These are phyloP conservation scores for Hirtodrosophila trivittata DNA, from an alignment of 2,888 invertebrate genomes.

Conservation along the genomic window DNA sequence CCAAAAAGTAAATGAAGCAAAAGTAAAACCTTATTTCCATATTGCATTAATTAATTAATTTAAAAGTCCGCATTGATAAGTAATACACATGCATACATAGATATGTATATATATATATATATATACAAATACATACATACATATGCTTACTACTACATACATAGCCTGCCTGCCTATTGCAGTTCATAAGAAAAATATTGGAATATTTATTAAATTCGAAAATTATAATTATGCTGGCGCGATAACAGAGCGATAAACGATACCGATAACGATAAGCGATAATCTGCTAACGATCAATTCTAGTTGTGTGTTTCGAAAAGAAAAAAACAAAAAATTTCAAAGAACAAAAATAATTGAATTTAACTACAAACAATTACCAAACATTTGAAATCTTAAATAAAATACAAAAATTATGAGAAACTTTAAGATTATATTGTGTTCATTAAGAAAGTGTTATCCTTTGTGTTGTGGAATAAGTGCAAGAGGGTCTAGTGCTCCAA, in stretches of 20 bases:
- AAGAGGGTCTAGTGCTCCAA: no score
- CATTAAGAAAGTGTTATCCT: no score
- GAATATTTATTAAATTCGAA: conserved; percentile 7
- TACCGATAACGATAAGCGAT: conserved; percentile 33
- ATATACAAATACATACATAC: conserved; percentile 12
- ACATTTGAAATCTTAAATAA: conserved; percentile 39
- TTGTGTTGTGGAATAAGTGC: no score
- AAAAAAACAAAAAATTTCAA: conserved; percentile 22
- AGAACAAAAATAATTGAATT: conserved; percentile 2
- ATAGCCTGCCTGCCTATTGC: conserved; percentile 8
- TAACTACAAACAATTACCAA: conserved; percentile 32
- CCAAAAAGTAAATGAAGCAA: conserved; percentile 45
- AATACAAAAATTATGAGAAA: conserved; percentile 22
- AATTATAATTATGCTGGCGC: neutral
- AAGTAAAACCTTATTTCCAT: conserved; percentile 55
- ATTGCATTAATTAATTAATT: conserved; percentile 65
- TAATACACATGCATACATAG: conserved; percentile 24
- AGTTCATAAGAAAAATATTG: conserved; percentile 33
- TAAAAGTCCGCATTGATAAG: conserved; percentile 38
- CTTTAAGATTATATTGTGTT: no score
- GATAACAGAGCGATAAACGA: conserved; percentile 15
- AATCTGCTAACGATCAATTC: conserved; percentile 58
- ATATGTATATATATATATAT: conserved; percentile 14
- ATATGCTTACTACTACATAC: conserved; percentile 27
- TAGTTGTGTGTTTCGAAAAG: conserved; percentile 55